Percentiles rank a stretch among this genome's conserved stretches.
phyloP scores from a whole-genome alignment of 1,140 invertebrate species.

The Parasteatoda tepidariorum region DNA sequence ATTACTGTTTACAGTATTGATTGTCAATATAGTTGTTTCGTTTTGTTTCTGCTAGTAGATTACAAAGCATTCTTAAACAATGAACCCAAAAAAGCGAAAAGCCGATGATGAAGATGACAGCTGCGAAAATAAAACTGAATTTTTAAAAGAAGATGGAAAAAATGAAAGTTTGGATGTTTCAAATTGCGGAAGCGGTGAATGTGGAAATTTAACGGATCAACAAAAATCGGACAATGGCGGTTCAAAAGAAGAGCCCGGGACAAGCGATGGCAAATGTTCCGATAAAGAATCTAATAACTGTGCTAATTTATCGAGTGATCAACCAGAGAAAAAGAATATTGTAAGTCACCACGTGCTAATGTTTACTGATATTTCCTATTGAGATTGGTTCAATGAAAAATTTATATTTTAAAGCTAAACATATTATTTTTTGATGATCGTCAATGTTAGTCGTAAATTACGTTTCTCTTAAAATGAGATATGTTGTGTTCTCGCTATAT shows the following conservation, averaged over 20 bases:
- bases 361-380: too few species aligned
- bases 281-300: slow-evolving; percentile 8
- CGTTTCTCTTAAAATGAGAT: too few species aligned
- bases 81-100: slow-evolving; percentile 54
- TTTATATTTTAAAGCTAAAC: too few species aligned
- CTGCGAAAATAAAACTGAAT: slow-evolving; percentile 2
- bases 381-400: too few species aligned
- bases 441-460: too few species aligned
- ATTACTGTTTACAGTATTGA: slow-evolving; percentile 52
- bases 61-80: background rate
- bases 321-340: slow-evolving; percentile 24
- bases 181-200: slow-evolving; percentile 37
- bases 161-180: slow-evolving; percentile 26
- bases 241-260: slow-evolving; percentile 38
- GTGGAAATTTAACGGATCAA: slow-evolving; percentile 47
- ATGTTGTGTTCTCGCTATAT: too few species aligned
- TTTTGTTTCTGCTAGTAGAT: background rate
- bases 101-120: slow-evolving; percentile 24
- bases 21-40: slow-evolving; percentile 25
- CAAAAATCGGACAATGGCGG: slow-evolving; percentile 57
- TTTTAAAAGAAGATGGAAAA: background rate
- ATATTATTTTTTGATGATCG: too few species aligned
- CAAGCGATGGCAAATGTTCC: slow-evolving; percentile 13
- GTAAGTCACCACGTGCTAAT: slow-evolving; percentile 59
- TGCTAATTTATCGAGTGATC: background rate